Percentiles rank a stretch among this genome's conserved stretches.
Conservation (phyloP, 1,140 invertebrate genomes). For the Cheumatopsyche charites region DNA sequence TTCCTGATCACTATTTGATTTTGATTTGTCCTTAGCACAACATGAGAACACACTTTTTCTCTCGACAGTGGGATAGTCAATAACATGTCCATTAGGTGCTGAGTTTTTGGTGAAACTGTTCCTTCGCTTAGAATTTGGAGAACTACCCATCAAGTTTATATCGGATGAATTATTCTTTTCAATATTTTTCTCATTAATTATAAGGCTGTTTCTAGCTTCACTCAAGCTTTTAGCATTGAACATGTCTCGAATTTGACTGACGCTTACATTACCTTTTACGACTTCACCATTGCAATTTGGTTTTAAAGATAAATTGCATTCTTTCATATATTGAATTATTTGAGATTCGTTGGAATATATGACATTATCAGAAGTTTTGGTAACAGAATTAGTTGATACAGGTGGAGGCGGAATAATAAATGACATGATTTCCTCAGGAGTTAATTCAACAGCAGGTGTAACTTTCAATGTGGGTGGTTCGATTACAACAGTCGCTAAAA, state of each 20-base stretch:
- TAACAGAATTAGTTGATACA: slow-evolving; percentile 56
- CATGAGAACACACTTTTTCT: slow-evolving; percentile 71
- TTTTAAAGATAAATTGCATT: slow-evolving; percentile 49
- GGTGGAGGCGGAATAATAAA: slow-evolving; percentile 84
- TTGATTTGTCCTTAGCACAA: slow-evolving; percentile 64
- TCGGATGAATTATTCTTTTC: slow-evolving; percentile 44
- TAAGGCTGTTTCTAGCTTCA: slow-evolving; percentile 60
- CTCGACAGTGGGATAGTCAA: slow-evolving; percentile 71
- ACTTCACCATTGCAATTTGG: slow-evolving; percentile 54
- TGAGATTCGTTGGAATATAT: slow-evolving; percentile 56
- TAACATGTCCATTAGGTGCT: slow-evolving; percentile 60
- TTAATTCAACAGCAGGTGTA: slow-evolving; percentile 73
- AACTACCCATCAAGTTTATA: slow-evolving; percentile 53
- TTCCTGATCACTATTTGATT: slow-evolving; percentile 55
- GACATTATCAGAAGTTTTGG: slow-evolving; percentile 51
- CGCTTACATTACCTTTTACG: slow-evolving; percentile 59
- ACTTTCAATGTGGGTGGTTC: slow-evolving; percentile 75
- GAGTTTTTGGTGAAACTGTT: slow-evolving; percentile 56
- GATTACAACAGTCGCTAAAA: slow-evolving; percentile 81
- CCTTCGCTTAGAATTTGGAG: slow-evolving; percentile 57
- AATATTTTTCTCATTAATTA: slow-evolving; percentile 58
- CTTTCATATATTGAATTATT: slow-evolving; percentile 49
- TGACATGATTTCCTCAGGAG: slow-evolving; percentile 78
- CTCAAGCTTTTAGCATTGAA: slow-evolving; percentile 59
- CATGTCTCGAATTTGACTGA: slow-evolving; percentile 62